These are phyloP conservation scores for Micrasema longulum DNA, from an alignment of 1,140 invertebrate genomes.

Conservation along the genomic window DNA sequence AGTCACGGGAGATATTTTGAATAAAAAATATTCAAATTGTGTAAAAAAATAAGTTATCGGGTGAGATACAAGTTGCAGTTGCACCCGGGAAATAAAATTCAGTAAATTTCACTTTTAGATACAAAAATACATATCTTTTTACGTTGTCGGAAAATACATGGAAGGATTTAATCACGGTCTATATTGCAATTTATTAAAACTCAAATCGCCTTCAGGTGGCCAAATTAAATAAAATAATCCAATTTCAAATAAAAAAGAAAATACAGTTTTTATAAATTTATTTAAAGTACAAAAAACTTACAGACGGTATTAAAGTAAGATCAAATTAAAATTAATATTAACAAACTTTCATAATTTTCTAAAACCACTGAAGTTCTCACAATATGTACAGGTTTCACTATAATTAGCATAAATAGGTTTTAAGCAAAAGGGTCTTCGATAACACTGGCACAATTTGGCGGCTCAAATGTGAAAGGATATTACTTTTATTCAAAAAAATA, in stretches of 20 bases:
- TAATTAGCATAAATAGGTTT: constrained; percentile 31
- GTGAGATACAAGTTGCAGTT: background rate
- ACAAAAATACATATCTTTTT: constrained; percentile 4
- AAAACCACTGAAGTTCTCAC: constrained; percentile 12
- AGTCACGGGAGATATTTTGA: constrained; percentile 6
- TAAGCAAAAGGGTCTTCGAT: constrained; percentile 36
- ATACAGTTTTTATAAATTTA: constrained; percentile 2
- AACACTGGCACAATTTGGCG: constrained; percentile 31
- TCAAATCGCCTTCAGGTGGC: no score
- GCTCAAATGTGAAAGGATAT: constrained; percentile 7
- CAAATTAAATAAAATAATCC: background rate
- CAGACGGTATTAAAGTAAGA: background rate
- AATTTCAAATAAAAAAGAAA: background rate
- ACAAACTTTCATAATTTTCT: constrained; percentile 20
- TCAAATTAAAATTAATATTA: constrained; percentile 22
- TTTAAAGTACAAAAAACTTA: constrained; percentile 24
- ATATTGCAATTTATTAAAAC: no score
- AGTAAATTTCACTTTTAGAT: background rate
- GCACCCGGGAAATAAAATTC: constrained; percentile 1
- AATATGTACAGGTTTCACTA: constrained; percentile 38
- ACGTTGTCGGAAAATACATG: no score
- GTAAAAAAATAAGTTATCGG: constrained; percentile 16
- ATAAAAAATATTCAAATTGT: constrained; percentile 1
- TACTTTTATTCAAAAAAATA: no score
- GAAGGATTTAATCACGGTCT: background rate